Evolutionary conservation across 2,113 vertebrate genomes (phyloP).

Genomic region (Takifugu bimaculatus): DNA sequence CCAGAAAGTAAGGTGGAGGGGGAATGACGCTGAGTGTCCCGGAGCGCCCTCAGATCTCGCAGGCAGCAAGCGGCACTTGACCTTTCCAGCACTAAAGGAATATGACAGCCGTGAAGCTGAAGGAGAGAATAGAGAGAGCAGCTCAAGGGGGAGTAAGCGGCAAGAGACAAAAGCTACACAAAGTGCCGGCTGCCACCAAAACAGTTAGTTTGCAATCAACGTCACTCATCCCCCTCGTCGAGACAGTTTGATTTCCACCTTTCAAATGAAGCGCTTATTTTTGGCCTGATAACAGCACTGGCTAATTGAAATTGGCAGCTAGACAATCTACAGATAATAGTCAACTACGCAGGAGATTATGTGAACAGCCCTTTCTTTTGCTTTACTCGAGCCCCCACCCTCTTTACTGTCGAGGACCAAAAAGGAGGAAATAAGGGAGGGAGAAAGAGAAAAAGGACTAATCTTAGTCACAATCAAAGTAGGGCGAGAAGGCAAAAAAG

Average conservation of each 20-base stretch:
- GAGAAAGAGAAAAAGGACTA: conserved; percentile 63
- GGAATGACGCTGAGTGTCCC: conserved; percentile 53
- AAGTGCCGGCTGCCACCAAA: conserved; percentile 77
- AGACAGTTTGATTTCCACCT: conserved; percentile 84
- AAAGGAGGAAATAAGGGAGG: conserved; percentile 67
- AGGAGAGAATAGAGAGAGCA: conserved; percentile 59
- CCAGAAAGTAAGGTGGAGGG: conserved; percentile 50
- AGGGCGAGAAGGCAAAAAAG: conserved; percentile 60
- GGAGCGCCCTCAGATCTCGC: conserved; percentile 71
- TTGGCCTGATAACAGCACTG: conserved; percentile 77
- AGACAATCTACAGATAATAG: conserved; percentile 74
- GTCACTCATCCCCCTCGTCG: conserved; percentile 76
- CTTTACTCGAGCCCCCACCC: conserved; percentile 48
- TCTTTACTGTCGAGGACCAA: conserved; percentile 58
- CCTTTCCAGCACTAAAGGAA: conserved; percentile 80
- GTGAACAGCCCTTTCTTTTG: conserved; percentile 76
- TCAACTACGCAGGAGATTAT: conserved; percentile 69
- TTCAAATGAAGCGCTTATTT: conserved; percentile 81
- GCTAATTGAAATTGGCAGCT: conserved; percentile 82
- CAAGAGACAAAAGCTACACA: conserved; percentile 77
- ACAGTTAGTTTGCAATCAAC: conserved; percentile 82
- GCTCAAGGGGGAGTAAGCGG: conserved; percentile 28
- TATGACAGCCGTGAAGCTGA: conserved; percentile 79
- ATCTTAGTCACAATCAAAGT: conserved; percentile 74
- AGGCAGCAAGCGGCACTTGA: conserved; percentile 77